These are phyloP conservation scores for Ivindomyrus marchei DNA, from an alignment of 2,113 vertebrate genomes.

Conservation along the genomic window DNA sequence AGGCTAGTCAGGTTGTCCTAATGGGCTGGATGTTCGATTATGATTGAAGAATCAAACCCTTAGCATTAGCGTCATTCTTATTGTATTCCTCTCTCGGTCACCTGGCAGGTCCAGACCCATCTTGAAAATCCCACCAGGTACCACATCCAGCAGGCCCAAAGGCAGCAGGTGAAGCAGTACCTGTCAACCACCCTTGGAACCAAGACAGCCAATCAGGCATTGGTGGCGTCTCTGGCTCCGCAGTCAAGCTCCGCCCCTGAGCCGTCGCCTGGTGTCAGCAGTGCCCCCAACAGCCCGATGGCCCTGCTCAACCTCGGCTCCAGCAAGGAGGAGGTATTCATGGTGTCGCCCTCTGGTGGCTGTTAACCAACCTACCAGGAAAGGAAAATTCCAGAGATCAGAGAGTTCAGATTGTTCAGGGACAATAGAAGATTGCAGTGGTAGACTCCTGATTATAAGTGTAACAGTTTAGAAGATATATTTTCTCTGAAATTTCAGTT, in stretches of 20 bases:
- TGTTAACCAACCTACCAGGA: neutral
- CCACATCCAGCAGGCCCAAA: slow-evolving; percentile 77
- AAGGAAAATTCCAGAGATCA: neutral
- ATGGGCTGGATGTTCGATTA: neutral
- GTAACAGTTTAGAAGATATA: neutral
- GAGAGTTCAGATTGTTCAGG: neutral
- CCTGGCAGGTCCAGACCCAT: slow-evolving; percentile 72
- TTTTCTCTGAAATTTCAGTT: neutral
- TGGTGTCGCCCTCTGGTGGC: neutral
- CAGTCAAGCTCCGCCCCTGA: slow-evolving; percentile 62
- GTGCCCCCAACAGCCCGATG: slow-evolving; percentile 78
- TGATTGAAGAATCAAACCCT: neutral
- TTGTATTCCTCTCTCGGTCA: neutral
- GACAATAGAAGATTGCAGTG: neutral
- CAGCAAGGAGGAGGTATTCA: slow-evolving; percentile 74
- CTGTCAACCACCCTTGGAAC: slow-evolving; percentile 75
- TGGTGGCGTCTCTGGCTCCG: slow-evolving; percentile 52
- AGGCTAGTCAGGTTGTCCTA: neutral
- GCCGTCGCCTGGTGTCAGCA: slow-evolving; percentile 54
- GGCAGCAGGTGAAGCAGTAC: slow-evolving; percentile 81
- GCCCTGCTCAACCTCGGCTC: slow-evolving; percentile 76
- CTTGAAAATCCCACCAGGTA: slow-evolving; percentile 80
- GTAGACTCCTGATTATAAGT: neutral
- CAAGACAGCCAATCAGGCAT: slow-evolving; percentile 62
- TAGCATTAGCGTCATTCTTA: neutral